Evolutionary conservation across 2,113 vertebrate genomes (phyloP).

Genomic region (Trogon melanurus): DNA sequence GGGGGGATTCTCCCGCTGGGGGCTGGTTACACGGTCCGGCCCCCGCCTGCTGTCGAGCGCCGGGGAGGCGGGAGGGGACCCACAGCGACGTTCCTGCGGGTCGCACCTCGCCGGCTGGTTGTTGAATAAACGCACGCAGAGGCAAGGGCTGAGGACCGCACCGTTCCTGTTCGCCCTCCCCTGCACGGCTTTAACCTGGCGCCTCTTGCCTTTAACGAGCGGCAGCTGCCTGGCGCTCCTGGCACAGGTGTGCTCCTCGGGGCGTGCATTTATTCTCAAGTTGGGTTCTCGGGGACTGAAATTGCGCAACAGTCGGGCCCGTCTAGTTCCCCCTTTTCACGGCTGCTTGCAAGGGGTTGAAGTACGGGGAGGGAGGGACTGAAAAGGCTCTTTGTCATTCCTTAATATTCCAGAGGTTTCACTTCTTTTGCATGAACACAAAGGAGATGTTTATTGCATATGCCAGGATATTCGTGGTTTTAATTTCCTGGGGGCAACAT

Average conservation of each 20-base stretch:
- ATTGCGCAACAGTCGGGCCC: background rate
- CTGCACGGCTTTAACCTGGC: background rate
- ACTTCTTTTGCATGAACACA: background rate
- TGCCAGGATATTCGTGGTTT: background rate
- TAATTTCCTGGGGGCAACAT: slow-evolving; percentile 62
- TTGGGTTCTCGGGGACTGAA: background rate
- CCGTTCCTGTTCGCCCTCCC: accelerated
- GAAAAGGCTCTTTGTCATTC: background rate
- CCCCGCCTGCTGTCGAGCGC: background rate
- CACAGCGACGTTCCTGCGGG: background rate
- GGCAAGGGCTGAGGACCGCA: accelerated
- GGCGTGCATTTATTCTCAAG: background rate
- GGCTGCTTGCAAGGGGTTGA: background rate
- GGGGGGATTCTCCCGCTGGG: no score
- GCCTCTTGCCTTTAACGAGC: background rate
- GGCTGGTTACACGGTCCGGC: background rate
- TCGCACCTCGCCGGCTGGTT: background rate
- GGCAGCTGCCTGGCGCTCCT: background rate
- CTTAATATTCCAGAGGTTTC: background rate
- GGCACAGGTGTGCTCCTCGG: background rate
- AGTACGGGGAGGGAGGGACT: background rate
- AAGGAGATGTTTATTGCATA: slow-evolving; percentile 32
- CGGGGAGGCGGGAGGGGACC: no score
- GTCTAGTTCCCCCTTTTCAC: background rate
- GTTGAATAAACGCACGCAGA: accelerated